A percentile compares a stretch with the other conserved stretches of the same genome.
phyloP scores from a whole-genome alignment of 1,140 invertebrate genomes.

The Leucophenga varia region DNA sequence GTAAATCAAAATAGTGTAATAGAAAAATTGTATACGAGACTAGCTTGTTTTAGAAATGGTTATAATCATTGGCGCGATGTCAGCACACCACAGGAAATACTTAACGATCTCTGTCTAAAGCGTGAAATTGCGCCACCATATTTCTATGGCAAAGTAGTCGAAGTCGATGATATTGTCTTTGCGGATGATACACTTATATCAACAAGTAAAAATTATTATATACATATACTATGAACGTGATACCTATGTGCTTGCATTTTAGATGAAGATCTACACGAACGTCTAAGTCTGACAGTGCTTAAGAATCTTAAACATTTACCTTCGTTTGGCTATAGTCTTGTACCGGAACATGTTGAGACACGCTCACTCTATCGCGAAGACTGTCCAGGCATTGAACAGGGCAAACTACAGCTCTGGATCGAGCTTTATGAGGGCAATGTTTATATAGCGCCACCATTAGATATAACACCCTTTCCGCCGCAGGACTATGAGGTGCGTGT shows the following conservation, averaged over 20 bases:
- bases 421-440: conserved; percentile 76
- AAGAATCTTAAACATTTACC: conserved; percentile 73
- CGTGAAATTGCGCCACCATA: conserved; percentile 62
- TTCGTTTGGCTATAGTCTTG: conserved; percentile 73
- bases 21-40: too few species aligned
- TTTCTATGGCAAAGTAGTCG: conserved; percentile 43
- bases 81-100: conserved; percentile 71
- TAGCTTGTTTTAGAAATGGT: conserved; percentile 63
- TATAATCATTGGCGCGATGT: conserved; percentile 80
- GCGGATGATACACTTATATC: conserved; percentile 40
- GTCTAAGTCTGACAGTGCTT: conserved; percentile 69
- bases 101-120: conserved; percentile 70
- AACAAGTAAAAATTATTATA: conserved; percentile 7
- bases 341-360: conserved; percentile 89
- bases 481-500: conserved; percentile 80
- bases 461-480: conserved; percentile 76
- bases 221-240: background rate
- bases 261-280: conserved; percentile 63
- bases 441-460: conserved; percentile 65
- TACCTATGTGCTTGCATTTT: background rate
- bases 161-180: conserved; percentile 42
- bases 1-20: conserved; percentile 48
- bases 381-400: conserved; percentile 82
- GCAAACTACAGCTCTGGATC: conserved; percentile 87
- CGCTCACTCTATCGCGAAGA: conserved; percentile 74